Evolutionary conservation across 2,888 invertebrate species (phyloP).

Genomic region (Tethea ocularis): DNA sequence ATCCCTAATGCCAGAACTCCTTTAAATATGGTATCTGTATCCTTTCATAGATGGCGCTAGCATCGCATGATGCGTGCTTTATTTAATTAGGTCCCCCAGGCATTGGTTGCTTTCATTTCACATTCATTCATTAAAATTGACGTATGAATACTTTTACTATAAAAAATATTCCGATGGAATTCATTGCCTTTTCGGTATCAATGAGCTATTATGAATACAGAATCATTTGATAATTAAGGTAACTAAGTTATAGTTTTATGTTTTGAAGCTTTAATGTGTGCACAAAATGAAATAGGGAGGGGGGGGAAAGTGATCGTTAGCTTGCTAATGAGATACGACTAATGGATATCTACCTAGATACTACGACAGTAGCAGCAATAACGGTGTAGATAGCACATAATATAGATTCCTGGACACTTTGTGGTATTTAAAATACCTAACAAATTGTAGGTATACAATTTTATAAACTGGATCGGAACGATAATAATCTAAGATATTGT

Average conservation of each 20-base stretch:
- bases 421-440: no score
- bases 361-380: background rate
- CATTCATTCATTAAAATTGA: slow-evolving; percentile 6
- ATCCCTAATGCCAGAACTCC: background rate
- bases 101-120: slow-evolving; percentile 7
- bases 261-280: background rate
- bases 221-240: background rate
- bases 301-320: background rate
- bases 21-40: background rate
- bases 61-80: slow-evolving; percentile 4
- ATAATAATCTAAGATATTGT: no score
- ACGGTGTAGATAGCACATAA: no score
- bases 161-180: background rate
- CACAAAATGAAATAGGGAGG: background rate
- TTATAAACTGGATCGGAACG: no score
- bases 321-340: background rate
- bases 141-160: background rate
- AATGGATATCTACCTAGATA: no score
- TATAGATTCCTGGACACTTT: background rate
- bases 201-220: background rate
- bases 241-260: background rate
- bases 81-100: slow-evolving; percentile 2
- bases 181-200: background rate
- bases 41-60: slow-evolving; percentile 30
- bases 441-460: no score